phyloP scores from a whole-genome alignment of 2,888 invertebrate species.

The Sipunculus nudus region DNA sequence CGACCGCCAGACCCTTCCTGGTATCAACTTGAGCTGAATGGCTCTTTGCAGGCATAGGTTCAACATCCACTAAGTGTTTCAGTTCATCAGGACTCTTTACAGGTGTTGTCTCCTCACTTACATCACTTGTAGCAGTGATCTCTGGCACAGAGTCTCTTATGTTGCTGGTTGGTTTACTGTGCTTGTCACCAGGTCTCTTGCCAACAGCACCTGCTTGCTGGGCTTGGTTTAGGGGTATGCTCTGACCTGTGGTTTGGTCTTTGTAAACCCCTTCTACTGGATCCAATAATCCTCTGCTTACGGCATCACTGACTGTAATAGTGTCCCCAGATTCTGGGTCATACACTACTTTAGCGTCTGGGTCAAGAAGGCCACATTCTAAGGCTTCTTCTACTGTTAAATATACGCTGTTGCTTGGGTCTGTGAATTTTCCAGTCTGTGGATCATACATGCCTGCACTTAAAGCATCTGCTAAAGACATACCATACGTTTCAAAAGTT shows the following conservation, averaged over 20 bases:
- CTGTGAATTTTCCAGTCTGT: slow-evolving; percentile 76
- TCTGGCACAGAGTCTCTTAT: no score
- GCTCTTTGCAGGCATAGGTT: no score
- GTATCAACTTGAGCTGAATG: no score
- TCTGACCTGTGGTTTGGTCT: slow-evolving; percentile 7
- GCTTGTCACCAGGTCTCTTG: no score
- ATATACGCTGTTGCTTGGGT: slow-evolving; percentile 79
- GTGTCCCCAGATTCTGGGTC: background rate
- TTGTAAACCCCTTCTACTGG: background rate
- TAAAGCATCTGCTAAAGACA: no score
- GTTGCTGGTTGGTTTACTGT: no score
- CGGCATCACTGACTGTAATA: slow-evolving; percentile 10
- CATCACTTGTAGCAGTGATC: no score
- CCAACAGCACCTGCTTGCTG: slow-evolving; percentile 90
- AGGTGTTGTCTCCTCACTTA: no score
- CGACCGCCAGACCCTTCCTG: no score
- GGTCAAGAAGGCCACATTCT: slow-evolving; percentile 23
- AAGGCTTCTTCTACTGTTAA: slow-evolving; percentile 29
- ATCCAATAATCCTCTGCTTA: slow-evolving; percentile 5
- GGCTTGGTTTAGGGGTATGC: slow-evolving; percentile 25
- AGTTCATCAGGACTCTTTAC: no score
- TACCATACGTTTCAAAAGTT: no score
- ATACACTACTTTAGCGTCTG: background rate
- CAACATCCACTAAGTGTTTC: no score
- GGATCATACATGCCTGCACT: slow-evolving; percentile 80